These are phyloP conservation scores for Tyrannus savana DNA, from an alignment of 2,113 vertebrate species.

Conservation along the genomic window DNA sequence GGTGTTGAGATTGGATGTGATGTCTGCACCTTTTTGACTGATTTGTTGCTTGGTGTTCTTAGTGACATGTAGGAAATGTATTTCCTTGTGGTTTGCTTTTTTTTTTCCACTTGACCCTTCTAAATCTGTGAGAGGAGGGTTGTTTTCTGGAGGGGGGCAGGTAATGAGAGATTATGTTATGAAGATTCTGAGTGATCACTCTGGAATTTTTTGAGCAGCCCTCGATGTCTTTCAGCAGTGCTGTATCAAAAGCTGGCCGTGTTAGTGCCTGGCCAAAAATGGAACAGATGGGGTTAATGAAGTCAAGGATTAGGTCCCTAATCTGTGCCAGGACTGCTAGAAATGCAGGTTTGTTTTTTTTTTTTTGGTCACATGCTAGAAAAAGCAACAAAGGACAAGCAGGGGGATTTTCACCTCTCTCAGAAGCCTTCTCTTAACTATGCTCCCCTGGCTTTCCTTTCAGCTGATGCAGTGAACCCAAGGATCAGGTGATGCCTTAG, in stretches of 20 bases:
- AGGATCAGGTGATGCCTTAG: background rate
- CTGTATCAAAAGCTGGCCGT: background rate
- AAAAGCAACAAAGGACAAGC: background rate
- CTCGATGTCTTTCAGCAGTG: background rate
- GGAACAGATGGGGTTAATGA: background rate
- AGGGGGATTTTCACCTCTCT: background rate
- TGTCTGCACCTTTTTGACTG: background rate
- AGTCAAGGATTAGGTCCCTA: slow-evolving; percentile 3
- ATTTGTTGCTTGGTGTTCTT: fast-evolving
- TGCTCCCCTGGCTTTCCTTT: background rate
- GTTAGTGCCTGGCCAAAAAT: background rate
- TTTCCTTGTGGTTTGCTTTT: background rate
- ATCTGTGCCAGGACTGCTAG: background rate
- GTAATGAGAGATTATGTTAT: background rate
- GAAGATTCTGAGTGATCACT: background rate
- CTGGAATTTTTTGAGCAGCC: background rate
- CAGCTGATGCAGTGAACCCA: background rate
- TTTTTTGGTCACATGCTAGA: background rate
- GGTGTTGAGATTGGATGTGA: fast-evolving
- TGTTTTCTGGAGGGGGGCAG: background rate
- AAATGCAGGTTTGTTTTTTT: background rate
- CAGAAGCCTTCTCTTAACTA: background rate
- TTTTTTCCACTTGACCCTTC: background rate
- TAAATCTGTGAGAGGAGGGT: background rate
- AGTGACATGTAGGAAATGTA: fast-evolving